Conservation (phyloP, 2,113 vertebrate species). For the Hemibagrus wyckioides region DNA sequence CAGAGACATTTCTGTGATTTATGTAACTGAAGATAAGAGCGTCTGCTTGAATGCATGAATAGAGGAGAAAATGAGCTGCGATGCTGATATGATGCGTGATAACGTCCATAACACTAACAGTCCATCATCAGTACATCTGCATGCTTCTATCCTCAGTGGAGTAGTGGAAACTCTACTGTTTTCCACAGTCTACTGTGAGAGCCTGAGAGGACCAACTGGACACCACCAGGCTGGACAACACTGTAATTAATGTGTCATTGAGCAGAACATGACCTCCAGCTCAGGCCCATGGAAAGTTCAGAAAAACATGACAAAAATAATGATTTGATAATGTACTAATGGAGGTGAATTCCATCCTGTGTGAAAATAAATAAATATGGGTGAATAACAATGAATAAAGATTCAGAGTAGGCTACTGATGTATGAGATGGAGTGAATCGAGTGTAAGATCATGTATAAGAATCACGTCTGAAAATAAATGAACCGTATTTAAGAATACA, state of each 20-base stretch:
- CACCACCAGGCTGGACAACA: neutral
- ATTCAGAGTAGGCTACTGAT: no score
- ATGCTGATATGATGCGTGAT: slow-evolving; percentile 23
- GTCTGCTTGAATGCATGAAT: neutral
- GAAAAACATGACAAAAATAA: no score
- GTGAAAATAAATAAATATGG: no score
- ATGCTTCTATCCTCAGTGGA: slow-evolving; percentile 35
- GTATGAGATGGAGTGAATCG: neutral
- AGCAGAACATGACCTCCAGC: neutral
- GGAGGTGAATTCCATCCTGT: no score
- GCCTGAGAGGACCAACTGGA: neutral
- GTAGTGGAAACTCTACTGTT: slow-evolving; percentile 31
- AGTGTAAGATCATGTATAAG: neutral
- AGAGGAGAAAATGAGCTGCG: slow-evolving; percentile 8
- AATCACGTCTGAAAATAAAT: neutral
- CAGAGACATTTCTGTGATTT: neutral
- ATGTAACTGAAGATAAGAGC: neutral
- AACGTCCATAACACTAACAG: slow-evolving; percentile 41
- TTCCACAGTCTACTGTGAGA: no score
- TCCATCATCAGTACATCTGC: neutral
- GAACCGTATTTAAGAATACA: neutral
- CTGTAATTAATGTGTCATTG: neutral
- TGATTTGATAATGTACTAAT: no score
- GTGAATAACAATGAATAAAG: no score
- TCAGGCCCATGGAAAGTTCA: neutral